Conservation (phyloP, 1,140 invertebrate species). For the Ceratina calcarata region DNA sequence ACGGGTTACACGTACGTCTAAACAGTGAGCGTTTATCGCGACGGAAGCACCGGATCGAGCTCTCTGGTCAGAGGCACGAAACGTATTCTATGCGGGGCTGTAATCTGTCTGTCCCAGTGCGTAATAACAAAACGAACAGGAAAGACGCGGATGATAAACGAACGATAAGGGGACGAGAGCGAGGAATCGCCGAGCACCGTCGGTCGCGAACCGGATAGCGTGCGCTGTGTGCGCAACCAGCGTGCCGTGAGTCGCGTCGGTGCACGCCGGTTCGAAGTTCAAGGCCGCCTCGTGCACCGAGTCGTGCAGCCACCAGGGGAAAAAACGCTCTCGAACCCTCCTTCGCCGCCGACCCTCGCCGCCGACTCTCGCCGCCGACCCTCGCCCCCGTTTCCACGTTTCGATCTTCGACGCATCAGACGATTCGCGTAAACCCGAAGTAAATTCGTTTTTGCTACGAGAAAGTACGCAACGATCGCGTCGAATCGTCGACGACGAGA, state of each 20-base stretch:
- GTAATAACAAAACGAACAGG: constrained; percentile 26
- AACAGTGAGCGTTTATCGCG: not conserved
- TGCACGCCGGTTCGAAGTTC: constrained; percentile 46
- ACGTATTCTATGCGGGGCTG: not conserved
- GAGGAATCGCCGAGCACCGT: constrained; percentile 43
- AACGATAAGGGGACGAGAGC: constrained; percentile 37
- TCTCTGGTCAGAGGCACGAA: too few relatives aligned
- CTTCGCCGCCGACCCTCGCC: too few relatives aligned
- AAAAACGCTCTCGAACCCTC: not conserved
- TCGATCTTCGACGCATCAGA: too few relatives aligned
- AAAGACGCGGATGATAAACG: constrained; percentile 25
- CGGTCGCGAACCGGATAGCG: constrained; percentile 52
- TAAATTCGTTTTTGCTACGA: too few relatives aligned
- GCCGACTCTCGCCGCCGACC: too few relatives aligned
- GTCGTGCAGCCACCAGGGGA: constrained; percentile 13
- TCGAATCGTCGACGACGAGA: not conserved
- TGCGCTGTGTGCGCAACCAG: not conserved
- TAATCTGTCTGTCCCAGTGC: constrained; percentile 1
- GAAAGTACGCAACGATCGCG: too few relatives aligned
- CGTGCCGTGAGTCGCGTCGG: not conserved
- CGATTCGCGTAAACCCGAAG: too few relatives aligned
- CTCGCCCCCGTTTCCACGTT: too few relatives aligned
- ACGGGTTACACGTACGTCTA: not conserved
- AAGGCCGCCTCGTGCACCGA: constrained; percentile 47
- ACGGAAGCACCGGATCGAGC: not conserved